Percentiles rank a stretch among this genome's conserved stretches.
phyloP scores from a whole-genome alignment of 35 echinoderm and acorn worm species.

The Ptychodera flava region DNA sequence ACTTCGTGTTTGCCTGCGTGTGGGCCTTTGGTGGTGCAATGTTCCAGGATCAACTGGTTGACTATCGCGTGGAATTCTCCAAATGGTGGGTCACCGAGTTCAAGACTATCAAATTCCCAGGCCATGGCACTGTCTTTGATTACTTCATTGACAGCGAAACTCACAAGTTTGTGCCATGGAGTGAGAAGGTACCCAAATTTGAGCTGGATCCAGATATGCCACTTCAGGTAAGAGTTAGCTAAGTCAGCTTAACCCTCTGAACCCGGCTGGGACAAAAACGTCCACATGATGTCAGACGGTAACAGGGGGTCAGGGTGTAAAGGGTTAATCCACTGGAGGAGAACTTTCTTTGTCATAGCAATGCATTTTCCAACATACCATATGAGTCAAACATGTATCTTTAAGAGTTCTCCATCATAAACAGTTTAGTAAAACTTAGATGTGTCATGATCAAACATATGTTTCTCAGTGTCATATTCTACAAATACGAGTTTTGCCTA shows the following conservation, averaged over 20 bases:
- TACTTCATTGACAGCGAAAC: conserved; percentile 87
- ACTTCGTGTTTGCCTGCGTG: conserved; percentile 96
- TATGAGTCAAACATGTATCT: no score
- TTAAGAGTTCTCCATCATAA: no score
- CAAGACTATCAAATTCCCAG: conserved; percentile 99
- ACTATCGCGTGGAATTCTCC: conserved; percentile 93
- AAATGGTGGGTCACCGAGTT: conserved; percentile 99
- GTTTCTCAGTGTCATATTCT: no score
- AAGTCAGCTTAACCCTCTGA: no score
- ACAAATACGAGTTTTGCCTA: no score
- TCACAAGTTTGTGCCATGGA: conserved; percentile 94
- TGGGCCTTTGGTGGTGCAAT: conserved; percentile 98
- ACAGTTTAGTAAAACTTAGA: no score
- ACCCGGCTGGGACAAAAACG: no score
- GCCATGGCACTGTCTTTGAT: conserved; percentile 95
- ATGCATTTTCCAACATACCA: not conserved
- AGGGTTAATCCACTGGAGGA: not conserved
- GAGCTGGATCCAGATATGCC: conserved; percentile 96
- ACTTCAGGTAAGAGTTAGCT: conserved; percentile 89
- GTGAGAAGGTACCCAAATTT: conserved; percentile 78
- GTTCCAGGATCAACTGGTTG: conserved; percentile 98
- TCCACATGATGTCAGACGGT: no score
- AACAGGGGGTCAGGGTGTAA: no score
- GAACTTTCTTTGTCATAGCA: not conserved
- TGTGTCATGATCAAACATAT: no score